Percentiles rank a stretch among this genome's conserved stretches.
Evolutionary conservation across 1,140 invertebrate species (phyloP).

Genomic region (Drosophila lacertosa): DNA sequence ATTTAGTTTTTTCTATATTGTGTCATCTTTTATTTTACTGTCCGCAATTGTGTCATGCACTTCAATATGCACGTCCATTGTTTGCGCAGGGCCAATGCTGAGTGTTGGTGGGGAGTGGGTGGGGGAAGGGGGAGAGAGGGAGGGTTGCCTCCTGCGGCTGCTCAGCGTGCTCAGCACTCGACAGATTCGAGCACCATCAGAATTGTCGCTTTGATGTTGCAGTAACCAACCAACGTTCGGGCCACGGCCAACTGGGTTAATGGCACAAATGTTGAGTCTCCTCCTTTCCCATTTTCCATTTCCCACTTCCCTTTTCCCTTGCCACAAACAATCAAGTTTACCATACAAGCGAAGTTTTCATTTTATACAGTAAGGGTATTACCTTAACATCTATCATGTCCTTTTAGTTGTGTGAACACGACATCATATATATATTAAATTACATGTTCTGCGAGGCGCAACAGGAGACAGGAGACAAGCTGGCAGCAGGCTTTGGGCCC

Average conservation of each 20-base stretch:
- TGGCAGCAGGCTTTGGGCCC: constrained; percentile 8
- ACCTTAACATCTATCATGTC: constrained; percentile 58
- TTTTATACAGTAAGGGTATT: constrained; percentile 8
- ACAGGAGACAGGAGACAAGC: constrained; percentile 55
- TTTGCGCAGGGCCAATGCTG: constrained; percentile 48
- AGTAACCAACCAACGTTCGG: constrained; percentile 52
- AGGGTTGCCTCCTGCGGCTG: constrained; percentile 5
- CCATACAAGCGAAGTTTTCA: constrained; percentile 13
- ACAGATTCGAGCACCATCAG: constrained; percentile 51
- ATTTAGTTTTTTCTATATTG: constrained; percentile 32
- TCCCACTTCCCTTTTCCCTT: too few relatives aligned
- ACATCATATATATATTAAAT: constrained; percentile 74
- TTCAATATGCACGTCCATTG: constrained; percentile 63
- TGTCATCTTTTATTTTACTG: constrained; percentile 43
- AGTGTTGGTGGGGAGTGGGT: neutral
- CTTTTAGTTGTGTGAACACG: constrained; percentile 42
- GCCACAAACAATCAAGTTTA: constrained; percentile 47
- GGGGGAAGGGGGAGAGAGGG: neutral
- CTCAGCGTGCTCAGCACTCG: constrained; percentile 23
- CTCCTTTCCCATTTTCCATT: too few relatives aligned
- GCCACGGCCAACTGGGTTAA: constrained; percentile 68
- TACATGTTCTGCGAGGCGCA: constrained; percentile 66
- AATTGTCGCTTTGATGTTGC: constrained; percentile 72
- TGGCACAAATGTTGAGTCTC: constrained; percentile 63
- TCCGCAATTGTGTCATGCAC: constrained; percentile 72